These are phyloP conservation scores for Lathamus discolor DNA, from an alignment of 2,113 vertebrate genomes.

Conservation along the genomic window DNA sequence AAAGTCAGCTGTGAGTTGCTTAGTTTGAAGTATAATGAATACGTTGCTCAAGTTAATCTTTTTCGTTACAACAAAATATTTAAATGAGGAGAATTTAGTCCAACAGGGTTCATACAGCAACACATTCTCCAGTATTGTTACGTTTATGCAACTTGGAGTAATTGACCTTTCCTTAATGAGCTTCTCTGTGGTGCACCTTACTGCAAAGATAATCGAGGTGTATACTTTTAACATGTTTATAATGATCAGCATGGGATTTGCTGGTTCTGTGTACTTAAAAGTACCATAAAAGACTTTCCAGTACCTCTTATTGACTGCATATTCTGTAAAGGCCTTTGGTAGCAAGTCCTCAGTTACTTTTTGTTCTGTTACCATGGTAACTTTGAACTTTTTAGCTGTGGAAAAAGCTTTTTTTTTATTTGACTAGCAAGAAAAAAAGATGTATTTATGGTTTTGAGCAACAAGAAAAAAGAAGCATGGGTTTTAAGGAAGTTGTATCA, in stretches of 20 bases:
- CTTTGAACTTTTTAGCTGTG: constrained; percentile 27
- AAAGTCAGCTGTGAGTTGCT: neutral
- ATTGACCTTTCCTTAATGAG: neutral
- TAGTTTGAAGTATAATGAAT: neutral
- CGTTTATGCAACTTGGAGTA: neutral
- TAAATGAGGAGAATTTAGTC: neutral
- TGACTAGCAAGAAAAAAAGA: neutral
- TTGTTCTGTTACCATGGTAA: constrained; percentile 59
- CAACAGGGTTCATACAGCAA: neutral
- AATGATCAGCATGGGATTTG: neutral
- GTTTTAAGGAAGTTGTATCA: neutral
- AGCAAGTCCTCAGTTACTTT: constrained; percentile 53
- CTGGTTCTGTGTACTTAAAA: neutral
- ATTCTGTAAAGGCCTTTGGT: neutral
- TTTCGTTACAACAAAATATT: neutral
- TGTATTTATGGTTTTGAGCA: neutral
- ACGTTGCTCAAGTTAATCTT: neutral
- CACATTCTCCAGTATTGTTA: neutral
- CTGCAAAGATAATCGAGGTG: neutral
- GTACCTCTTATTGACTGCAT: neutral
- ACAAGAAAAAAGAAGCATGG: neutral
- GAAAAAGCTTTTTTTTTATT: neutral
- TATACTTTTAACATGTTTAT: neutral
- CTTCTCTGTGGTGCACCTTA: neutral
- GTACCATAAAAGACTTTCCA: constrained; percentile 16